Percentiles rank a stretch among this genome's conserved stretches.
These are phyloP conservation scores for Prosapia bicincta DNA, from an alignment of 2,888 invertebrate genomes.

Conservation along the genomic window DNA sequence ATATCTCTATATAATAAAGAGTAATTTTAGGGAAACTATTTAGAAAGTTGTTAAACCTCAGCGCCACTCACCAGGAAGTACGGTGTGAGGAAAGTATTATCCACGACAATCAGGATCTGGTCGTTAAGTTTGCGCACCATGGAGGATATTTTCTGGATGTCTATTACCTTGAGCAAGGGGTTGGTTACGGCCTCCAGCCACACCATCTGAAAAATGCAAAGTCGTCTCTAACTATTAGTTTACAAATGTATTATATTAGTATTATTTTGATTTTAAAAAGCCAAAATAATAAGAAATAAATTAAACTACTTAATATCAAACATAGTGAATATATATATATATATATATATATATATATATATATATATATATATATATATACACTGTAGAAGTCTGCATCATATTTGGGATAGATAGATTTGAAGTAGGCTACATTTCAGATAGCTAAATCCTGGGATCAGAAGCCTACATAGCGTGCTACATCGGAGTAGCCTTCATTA, in stretches of 20 bases:
- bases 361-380: background rate
- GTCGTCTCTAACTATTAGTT: no score
- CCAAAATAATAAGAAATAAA: background rate
- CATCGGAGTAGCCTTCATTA: no score
- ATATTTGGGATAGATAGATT: no score
- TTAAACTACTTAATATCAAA: background rate
- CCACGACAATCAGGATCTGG: conserved; percentile 72
- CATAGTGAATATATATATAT: background rate
- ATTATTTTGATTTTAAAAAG: background rate
- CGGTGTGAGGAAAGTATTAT: background rate
- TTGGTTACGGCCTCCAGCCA: conserved; percentile 98
- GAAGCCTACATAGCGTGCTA: no score
- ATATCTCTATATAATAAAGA: no score
- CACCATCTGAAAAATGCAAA: conserved; percentile 58
- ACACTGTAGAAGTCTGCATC: no score
- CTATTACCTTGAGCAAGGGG: conserved; percentile 82
- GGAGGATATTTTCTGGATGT: conserved; percentile 69
- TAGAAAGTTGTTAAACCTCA: no score
- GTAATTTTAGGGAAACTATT: no score
- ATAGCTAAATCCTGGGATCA: no score
- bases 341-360: background rate
- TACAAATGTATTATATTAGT: background rate
- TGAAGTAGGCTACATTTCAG: no score
- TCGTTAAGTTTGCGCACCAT: conserved; percentile 50
- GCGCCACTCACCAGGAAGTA: background rate